Conservation (phyloP, 2,888 invertebrate species). For the Standfussiana lucernea region DNA sequence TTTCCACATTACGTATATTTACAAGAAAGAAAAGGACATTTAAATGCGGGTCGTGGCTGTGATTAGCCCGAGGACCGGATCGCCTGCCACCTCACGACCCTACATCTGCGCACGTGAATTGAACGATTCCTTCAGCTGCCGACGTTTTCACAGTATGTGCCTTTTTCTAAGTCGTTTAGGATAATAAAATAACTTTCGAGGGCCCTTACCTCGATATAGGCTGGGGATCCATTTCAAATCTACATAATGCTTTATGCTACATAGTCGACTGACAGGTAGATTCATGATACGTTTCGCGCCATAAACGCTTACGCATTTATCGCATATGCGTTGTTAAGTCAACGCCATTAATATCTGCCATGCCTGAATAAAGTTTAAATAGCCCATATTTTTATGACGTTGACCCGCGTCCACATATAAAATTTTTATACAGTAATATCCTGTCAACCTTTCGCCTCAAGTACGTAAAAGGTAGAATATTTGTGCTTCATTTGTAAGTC, state of each 20-base stretch:
- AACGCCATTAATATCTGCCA: constrained; percentile 53
- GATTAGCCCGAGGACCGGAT: constrained; percentile 83
- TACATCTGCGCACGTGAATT: constrained; percentile 77
- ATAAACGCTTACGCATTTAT: constrained; percentile 59
- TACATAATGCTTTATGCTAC: constrained; percentile 60
- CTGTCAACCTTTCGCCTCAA: constrained; percentile 38
- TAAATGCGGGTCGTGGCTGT: constrained; percentile 87
- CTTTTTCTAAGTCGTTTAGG: constrained; percentile 71
- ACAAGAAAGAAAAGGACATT: constrained; percentile 83
- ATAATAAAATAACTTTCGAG: constrained; percentile 67
- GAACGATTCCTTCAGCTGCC: constrained; percentile 74
- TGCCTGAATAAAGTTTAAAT: constrained; percentile 51
- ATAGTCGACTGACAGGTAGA: constrained; percentile 55
- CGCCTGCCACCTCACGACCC: constrained; percentile 78
- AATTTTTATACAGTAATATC: constrained; percentile 42
- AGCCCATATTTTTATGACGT: constrained; percentile 56
- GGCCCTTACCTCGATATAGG: constrained; percentile 59
- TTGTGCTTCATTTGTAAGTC: constrained; percentile 56
- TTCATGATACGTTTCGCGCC: constrained; percentile 52
- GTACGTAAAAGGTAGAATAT: constrained; percentile 36
- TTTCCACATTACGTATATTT: constrained; percentile 78
- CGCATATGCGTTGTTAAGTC: constrained; percentile 59
- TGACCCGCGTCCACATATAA: constrained; percentile 46
- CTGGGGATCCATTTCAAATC: constrained; percentile 60
- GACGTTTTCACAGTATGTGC: constrained; percentile 73